These are phyloP conservation scores for Muntiacus muntjak DNA, from an alignment of 2,113 vertebrate species.

Conservation along the genomic window DNA sequence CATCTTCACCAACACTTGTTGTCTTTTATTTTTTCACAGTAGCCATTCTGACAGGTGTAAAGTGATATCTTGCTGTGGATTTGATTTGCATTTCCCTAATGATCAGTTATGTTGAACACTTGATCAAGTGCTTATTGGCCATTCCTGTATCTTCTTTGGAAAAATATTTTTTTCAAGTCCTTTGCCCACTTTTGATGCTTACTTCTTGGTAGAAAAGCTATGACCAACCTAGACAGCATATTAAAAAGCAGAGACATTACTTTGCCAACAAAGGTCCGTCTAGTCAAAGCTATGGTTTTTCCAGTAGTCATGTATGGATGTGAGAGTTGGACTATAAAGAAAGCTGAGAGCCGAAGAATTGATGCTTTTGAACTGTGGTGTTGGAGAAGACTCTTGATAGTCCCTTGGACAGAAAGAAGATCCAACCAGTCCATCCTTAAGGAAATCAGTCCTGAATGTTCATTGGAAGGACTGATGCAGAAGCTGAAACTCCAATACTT, in stretches of 20 bases:
- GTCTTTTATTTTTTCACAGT: background rate
- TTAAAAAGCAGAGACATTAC: background rate
- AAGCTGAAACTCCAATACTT: background rate
- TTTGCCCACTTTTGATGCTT: background rate
- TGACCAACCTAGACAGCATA: background rate
- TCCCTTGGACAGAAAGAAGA: background rate
- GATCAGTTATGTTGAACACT: background rate
- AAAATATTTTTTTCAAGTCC: background rate
- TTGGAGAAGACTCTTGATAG: background rate
- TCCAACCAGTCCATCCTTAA: background rate
- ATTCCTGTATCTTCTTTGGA: background rate
- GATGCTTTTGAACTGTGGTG: background rate
- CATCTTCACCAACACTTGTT: background rate
- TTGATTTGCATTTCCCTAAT: background rate
- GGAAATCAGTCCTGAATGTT: background rate
- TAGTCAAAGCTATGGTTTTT: background rate
- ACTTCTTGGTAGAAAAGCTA: background rate
- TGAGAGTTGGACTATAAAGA: background rate
- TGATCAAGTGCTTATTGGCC: background rate
- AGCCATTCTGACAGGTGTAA: background rate
- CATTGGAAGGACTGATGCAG: background rate
- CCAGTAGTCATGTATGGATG: background rate
- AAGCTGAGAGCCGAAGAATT: background rate
- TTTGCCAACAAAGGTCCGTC: background rate
- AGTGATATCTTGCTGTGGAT: background rate